Conservation (phyloP, 2,113 vertebrate species). For the Azemiops feae region DNA sequence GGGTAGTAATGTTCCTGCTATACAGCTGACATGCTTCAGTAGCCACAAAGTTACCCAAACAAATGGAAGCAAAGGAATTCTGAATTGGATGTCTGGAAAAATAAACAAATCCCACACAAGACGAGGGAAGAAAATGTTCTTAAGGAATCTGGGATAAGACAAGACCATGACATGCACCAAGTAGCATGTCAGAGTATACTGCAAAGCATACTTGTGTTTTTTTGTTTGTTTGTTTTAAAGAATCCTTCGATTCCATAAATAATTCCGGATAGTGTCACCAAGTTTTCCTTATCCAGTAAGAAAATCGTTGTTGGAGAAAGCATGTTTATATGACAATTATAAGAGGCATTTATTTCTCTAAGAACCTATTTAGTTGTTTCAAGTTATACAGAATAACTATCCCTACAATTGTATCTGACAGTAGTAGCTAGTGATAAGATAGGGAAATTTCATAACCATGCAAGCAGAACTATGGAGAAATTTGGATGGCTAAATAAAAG, state of each 20-base stretch:
- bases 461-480: neutral
- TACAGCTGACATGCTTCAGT: neutral
- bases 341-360: neutral
- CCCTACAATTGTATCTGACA: neutral
- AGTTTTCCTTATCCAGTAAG: neutral
- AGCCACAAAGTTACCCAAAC: constrained; percentile 27
- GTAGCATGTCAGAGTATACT: constrained; percentile 48
- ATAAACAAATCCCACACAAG: constrained; percentile 11
- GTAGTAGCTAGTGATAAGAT: neutral
- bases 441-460: neutral
- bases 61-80: constrained; percentile 5
- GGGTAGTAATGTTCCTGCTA: neutral
- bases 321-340: neutral
- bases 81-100: constrained; percentile 23
- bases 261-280: constrained; percentile 8
- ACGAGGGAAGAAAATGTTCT: constrained; percentile 6
- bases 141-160: constrained; percentile 29
- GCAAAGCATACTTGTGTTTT: constrained; percentile 23
- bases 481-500: neutral
- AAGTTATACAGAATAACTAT: neutral
- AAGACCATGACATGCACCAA: constrained; percentile 61
- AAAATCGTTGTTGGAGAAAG: neutral
- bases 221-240: neutral
- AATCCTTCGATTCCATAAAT: neutral
- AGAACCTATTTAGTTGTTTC: neutral